Conservation (phyloP, 2,797 vertebrate genomes). For the Falco berigora region DNA sequence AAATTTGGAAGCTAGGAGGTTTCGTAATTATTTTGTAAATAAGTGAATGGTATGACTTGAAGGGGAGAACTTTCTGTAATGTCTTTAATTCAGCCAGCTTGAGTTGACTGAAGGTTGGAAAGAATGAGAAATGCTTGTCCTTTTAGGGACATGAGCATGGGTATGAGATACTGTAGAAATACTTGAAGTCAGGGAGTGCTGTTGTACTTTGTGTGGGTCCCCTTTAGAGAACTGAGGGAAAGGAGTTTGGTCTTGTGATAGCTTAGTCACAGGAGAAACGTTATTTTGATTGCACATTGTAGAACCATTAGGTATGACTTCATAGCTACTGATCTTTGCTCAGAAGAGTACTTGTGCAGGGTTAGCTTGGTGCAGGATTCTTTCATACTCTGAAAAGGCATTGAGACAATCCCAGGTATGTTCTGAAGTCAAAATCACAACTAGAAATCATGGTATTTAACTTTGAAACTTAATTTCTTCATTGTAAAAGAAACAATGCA, state of each 20-base stretch:
- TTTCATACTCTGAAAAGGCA: not conserved
- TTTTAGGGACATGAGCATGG: not conserved
- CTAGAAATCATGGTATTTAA: not conserved
- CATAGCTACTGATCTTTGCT: slow-evolving; percentile 1
- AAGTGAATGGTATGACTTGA: not conserved
- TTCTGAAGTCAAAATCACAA: not conserved
- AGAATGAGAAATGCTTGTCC: not conserved
- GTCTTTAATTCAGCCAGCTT: not conserved
- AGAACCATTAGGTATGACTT: not conserved
- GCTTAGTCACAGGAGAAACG: not conserved
- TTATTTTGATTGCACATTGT: not conserved
- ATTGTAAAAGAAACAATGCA: not conserved
- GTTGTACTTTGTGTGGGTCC: not conserved
- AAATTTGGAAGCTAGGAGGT: not conserved
- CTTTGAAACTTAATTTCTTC: not conserved
- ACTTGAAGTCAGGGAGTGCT: not conserved
- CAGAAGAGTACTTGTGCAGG: not conserved
- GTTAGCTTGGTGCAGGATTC: not conserved
- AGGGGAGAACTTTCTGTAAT: not conserved
- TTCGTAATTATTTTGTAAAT: not conserved
- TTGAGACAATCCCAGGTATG: not conserved
- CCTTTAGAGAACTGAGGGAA: not conserved
- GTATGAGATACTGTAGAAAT: not conserved
- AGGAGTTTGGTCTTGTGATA: not conserved
- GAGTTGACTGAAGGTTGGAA: not conserved